Evolutionary conservation across 1,140 invertebrate genomes (phyloP).

Genomic region (Bombus consobrinus): DNA sequence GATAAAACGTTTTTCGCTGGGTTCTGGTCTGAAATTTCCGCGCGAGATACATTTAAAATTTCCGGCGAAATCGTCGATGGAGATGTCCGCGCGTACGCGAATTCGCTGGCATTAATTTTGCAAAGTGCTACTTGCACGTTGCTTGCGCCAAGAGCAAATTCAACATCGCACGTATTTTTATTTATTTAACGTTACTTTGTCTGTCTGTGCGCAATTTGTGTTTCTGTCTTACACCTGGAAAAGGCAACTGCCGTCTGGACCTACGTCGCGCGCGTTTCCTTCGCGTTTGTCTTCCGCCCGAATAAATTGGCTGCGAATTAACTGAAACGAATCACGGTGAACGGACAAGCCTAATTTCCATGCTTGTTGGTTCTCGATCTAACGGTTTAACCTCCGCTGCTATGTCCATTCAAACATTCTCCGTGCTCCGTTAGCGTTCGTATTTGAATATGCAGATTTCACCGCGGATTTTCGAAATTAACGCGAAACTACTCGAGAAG

Average conservation of each 20-base stretch:
- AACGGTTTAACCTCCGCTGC: not conserved
- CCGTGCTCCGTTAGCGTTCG: not conserved
- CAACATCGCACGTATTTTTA: not conserved
- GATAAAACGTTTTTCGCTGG: conserved; percentile 1
- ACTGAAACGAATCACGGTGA: conserved; percentile 17
- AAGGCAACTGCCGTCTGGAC: no score
- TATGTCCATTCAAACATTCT: not conserved
- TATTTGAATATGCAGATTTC: conserved; percentile 5
- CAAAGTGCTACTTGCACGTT: not conserved
- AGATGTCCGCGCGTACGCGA: not conserved
- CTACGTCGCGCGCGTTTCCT: not conserved
- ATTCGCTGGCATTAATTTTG: conserved; percentile 26
- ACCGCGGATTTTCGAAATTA: not conserved
- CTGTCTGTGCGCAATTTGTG: not conserved
- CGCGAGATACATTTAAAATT: conserved; percentile 7
- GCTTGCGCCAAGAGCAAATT: not conserved
- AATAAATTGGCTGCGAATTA: conserved; percentile 19
- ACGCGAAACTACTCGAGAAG: not conserved
- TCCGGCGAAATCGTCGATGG: conserved; percentile 19
- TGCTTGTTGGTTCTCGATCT: conserved; percentile 11
- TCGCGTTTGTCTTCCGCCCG: not conserved
- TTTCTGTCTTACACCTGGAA: not conserved
- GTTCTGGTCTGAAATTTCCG: not conserved
- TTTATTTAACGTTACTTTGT: conserved; percentile 1
- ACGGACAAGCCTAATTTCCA: not conserved